These are phyloP conservation scores for Athalia rosae DNA, from an alignment of 2,888 invertebrate genomes.

Conservation along the genomic window DNA sequence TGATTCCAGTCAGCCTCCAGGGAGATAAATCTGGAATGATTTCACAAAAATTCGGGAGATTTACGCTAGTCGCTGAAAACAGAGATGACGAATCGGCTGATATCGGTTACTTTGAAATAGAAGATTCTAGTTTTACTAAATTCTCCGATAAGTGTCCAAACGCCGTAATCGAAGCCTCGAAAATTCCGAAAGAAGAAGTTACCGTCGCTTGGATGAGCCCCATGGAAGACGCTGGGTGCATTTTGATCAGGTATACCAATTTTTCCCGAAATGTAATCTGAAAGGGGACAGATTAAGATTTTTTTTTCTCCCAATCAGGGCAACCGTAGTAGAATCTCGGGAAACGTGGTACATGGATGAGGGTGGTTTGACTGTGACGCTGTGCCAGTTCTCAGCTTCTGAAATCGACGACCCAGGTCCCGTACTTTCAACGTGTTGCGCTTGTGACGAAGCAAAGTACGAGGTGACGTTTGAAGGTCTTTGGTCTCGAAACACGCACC, in stretches of 20 bases:
- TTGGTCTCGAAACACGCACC: constrained; percentile 97
- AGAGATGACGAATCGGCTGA: constrained; percentile 74
- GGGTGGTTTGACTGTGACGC: constrained; percentile 84
- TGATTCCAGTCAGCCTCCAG: constrained; percentile 78
- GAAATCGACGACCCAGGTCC: constrained; percentile 76
- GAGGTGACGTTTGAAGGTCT: constrained; percentile 92
- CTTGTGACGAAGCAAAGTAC: constrained; percentile 97
- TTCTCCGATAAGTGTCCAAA: constrained; percentile 91
- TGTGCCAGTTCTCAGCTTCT: constrained; percentile 84
- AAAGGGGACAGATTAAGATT: too few species aligned
- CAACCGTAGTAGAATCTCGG: constrained; percentile 88
- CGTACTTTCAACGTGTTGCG: constrained; percentile 83
- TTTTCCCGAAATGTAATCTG: neutral
- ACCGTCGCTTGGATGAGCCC: constrained; percentile 95
- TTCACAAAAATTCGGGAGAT: constrained; percentile 86
- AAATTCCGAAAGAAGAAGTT: constrained; percentile 87
- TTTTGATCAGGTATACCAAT: constrained; percentile 82
- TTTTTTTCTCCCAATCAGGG: constrained; percentile 75
- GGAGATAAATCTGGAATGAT: constrained; percentile 81
- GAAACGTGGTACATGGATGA: constrained; percentile 94
- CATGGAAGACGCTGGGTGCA: constrained; percentile 88
- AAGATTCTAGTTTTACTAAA: constrained; percentile 77
- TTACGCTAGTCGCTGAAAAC: constrained; percentile 85
- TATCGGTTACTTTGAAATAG: constrained; percentile 64
- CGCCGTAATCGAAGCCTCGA: constrained; percentile 87